Evolutionary conservation across 2,113 vertebrate genomes (phyloP), one percentile per base, ranked within the genome.

Genomic region (Fulmarus glacialis): DNA sequence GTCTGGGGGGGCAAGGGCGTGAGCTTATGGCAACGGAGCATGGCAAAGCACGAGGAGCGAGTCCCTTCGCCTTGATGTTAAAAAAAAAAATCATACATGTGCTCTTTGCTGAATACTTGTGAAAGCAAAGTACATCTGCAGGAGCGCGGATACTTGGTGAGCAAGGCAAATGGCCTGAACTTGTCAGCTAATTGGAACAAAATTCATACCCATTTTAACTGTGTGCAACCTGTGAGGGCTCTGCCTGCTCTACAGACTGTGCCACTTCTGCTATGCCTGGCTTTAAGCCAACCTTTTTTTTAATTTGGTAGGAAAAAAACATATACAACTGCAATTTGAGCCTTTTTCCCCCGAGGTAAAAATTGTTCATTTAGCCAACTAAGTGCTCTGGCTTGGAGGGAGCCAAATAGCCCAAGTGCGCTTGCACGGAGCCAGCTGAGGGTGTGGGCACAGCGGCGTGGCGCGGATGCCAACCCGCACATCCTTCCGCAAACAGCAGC

Each of bases 1-100:
- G 15, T 17, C 30, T 2, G 1, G 30, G 48, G 5, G 0, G 11
- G 15, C 26, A 16, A 66, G 26, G 43, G 11, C 0, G 0, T 27
- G n/a, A 58, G 34, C 24, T 34, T 66, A 15, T 20, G 58, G 73
- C 36, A 43, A 3, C 0, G 3, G 36, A 32, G 42, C 6, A 0
- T 2, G 1, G 47, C 20, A 29, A 55, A 53, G 40, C 34, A 27
- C 20, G 8, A 34, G 23, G 55, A 42, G 16, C 1, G 3, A 42
- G 66, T 64, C 15, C 8, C 14, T 63, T 79, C 1, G 1, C 48
- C 58, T 50, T 42, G 40, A n/a, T 17, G n/a, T 15, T 45, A 18
- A 45, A 83, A 53, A 50, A 56, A 32, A 40, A 29, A 16, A 15
- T 11, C 3, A 4, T 19, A 16, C 0, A 5, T 24, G 4, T 11